These are phyloP conservation scores for Pseudochaenichthys georgianus DNA, from an alignment of 2,797 vertebrate species.

Conservation along the genomic window DNA sequence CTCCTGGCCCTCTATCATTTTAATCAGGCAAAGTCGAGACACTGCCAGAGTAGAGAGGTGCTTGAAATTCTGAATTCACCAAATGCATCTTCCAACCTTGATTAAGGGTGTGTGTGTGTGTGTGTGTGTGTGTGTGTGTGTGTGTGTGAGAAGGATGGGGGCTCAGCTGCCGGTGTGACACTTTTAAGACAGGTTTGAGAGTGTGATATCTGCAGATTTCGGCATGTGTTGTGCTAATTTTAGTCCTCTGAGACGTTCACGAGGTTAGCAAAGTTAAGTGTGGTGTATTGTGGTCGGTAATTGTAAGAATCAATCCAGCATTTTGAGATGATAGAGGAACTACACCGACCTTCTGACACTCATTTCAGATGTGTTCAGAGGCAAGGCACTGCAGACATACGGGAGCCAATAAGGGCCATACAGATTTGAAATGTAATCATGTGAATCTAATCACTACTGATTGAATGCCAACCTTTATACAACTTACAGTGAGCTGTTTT, in stretches of 20 bases:
- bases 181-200: conserved; percentile 46
- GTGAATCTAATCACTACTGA: not conserved
- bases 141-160: not conserved
- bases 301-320: conserved; percentile 29
- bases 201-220: conserved; percentile 3
- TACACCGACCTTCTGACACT: conserved; percentile 12
- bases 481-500: not conserved
- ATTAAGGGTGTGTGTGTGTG: conserved; percentile 62
- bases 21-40: conserved; percentile 79
- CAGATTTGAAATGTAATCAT: not conserved
- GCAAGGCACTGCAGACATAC: not conserved
- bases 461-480: not conserved
- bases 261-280: conserved; percentile 31
- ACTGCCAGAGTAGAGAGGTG: conserved; percentile 71
- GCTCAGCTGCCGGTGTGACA: conserved; percentile 49
- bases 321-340: conserved; percentile 21
- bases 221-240: conserved; percentile 17
- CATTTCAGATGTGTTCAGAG: not conserved
- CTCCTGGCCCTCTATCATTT: conserved; percentile 79
- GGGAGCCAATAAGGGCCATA: not conserved
- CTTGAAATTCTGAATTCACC: conserved; percentile 75
- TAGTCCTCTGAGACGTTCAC: not conserved
- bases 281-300: conserved; percentile 29
- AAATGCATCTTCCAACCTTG: conserved; percentile 77
- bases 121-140: conserved; percentile 8